A percentile compares a stretch with the other conserved stretches of the same genome.
Conservation (phyloP, 2,797 vertebrate genomes). For the Nasua narica region DNA sequence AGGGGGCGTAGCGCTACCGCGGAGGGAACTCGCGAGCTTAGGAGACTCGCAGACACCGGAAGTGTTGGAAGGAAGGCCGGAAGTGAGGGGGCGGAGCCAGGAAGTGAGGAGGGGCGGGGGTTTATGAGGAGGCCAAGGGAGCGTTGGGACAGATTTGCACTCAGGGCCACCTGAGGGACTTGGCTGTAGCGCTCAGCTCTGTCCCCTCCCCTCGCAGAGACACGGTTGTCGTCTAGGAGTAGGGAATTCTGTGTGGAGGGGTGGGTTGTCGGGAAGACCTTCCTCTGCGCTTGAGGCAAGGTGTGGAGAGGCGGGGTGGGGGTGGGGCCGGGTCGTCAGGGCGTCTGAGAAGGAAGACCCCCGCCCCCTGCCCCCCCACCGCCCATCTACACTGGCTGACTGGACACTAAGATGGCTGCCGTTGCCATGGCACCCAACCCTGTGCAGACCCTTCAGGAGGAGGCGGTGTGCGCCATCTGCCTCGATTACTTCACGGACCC, state of each 20-base stretch:
- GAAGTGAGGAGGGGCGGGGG: conserved; percentile 67
- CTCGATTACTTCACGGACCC: conserved; percentile 83
- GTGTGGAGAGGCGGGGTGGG: conserved; percentile 46
- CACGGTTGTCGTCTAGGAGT: background rate
- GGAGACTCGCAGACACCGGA: conserved; percentile 42
- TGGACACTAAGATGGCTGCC: conserved; percentile 77
- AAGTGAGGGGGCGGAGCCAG: conserved; percentile 62
- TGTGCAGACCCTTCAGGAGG: conserved; percentile 82
- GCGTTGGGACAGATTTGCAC: conserved; percentile 70
- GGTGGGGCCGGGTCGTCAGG: conserved; percentile 57
- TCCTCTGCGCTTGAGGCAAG: conserved; percentile 19
- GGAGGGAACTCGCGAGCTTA: background rate
- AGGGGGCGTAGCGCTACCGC: background rate
- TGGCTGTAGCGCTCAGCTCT: background rate
- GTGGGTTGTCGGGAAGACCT: conserved; percentile 17
- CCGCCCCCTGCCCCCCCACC: background rate
- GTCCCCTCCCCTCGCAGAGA: conserved; percentile 32
- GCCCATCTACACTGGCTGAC: conserved; percentile 49
- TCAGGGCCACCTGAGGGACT: conserved; percentile 63
- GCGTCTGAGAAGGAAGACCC: background rate
- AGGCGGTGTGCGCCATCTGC: conserved; percentile 84
- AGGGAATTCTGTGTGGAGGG: background rate
- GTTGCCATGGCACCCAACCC: conserved; percentile 79
- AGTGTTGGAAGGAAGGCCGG: conserved; percentile 50
- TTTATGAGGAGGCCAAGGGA: conserved; percentile 50